These are phyloP conservation scores for Ylistrum balloti DNA, from an alignment of 1,140 invertebrate genomes.

Conservation along the genomic window DNA sequence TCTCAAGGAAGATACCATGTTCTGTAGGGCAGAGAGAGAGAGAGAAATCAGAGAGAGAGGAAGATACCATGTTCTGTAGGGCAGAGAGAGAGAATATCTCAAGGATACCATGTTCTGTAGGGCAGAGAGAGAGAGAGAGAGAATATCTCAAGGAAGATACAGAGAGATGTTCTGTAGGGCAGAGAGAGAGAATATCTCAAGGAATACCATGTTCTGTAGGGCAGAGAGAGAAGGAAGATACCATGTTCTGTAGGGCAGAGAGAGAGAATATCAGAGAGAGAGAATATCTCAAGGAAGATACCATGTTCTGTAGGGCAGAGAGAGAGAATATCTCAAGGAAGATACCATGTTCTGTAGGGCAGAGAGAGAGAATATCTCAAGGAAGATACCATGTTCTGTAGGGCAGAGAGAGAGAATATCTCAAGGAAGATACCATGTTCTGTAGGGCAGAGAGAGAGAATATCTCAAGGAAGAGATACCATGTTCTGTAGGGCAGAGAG, in stretches of 20 bases:
- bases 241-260: background rate
- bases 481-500: background rate
- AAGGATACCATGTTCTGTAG: no score
- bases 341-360: background rate
- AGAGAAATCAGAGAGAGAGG: background rate
- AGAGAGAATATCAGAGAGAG: no score
- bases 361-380: no score
- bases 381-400: background rate
- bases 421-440: no score
- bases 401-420: background rate
- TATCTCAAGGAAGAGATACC: background rate
- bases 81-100: no score
- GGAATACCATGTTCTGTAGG: no score
- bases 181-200: no score
- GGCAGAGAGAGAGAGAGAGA: background rate
- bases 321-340: background rate
- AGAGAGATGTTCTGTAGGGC: no score
- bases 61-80: background rate
- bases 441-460: background rate
- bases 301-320: background rate
- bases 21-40: background rate
- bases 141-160: background rate
- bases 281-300: no score
- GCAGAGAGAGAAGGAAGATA: background rate
- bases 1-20: no score